Evolutionary conservation across 2,113 vertebrate genomes (phyloP).

Genomic region (Puma concolor): DNA sequence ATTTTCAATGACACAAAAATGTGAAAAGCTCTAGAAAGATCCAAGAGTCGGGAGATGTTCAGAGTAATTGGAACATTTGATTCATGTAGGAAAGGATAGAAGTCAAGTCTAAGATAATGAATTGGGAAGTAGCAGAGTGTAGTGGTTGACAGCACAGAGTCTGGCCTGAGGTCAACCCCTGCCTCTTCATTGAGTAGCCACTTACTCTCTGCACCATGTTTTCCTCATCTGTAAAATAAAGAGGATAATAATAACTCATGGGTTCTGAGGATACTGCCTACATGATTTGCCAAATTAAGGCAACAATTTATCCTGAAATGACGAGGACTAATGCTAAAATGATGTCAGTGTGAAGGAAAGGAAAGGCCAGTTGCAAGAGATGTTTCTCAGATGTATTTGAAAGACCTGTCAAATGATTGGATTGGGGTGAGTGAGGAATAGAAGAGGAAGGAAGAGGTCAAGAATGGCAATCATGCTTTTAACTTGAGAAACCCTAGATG

Average conservation of each 20-base stretch:
- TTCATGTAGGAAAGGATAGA: neutral
- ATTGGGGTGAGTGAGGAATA: neutral
- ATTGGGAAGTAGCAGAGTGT: neutral
- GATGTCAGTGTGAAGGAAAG: neutral
- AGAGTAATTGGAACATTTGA: neutral
- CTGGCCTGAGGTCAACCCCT: neutral
- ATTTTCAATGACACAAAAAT: conserved; percentile 26
- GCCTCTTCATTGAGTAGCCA: neutral
- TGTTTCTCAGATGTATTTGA: neutral
- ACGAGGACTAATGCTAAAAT: neutral
- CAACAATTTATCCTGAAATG: neutral
- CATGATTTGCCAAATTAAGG: neutral
- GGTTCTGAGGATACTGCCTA: neutral
- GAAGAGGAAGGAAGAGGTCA: neutral
- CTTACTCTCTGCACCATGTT: neutral
- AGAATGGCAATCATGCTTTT: neutral
- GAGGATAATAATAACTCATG: neutral
- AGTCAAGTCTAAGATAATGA: neutral
- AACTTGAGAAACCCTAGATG: neutral
- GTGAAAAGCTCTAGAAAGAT: neutral
- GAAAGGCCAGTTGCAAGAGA: neutral
- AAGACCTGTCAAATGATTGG: neutral
- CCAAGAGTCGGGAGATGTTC: neutral
- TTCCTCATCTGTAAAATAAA: neutral
- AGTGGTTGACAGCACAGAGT: neutral